Conservation (phyloP, 2,888 invertebrate genomes). For the Exephanes ischioxanthus region DNA sequence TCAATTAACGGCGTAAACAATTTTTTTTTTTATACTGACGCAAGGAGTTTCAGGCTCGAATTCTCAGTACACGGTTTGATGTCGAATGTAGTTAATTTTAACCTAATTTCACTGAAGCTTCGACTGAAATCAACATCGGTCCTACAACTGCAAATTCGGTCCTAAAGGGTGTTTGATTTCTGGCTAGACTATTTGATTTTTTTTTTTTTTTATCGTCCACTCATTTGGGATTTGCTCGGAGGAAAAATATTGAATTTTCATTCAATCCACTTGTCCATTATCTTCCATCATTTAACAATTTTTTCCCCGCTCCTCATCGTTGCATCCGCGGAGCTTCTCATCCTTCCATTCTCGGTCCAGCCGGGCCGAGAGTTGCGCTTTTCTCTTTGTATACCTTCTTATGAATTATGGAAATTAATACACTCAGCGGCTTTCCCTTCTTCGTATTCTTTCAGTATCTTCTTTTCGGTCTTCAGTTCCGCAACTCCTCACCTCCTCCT, state of each 20-base stretch:
- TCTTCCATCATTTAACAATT: conserved; percentile 52
- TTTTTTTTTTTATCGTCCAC: neutral
- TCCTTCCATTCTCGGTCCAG: conserved; percentile 22
- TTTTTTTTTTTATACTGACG: neutral
- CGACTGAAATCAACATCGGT: neutral
- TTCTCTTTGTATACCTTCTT: conserved; percentile 53
- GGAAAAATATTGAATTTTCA: conserved; percentile 40
- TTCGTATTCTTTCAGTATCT: conserved; percentile 45
- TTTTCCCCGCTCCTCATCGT: conserved; percentile 28
- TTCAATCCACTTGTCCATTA: conserved; percentile 40
- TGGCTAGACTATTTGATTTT: neutral
- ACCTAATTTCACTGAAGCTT: neutral
- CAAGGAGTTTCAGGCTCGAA: neutral
- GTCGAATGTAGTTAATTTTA: neutral
- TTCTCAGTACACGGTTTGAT: neutral
- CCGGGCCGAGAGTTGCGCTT: conserved; percentile 8
- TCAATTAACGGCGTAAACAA: neutral
- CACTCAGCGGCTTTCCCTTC: conserved; percentile 66
- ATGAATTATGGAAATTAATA: conserved; percentile 76
- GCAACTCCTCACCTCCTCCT: conserved; percentile 38
- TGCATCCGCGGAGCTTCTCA: conserved; percentile 39
- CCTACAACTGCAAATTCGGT: neutral
- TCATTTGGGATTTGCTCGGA: neutral
- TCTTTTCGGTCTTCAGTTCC: conserved; percentile 59
- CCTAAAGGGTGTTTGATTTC: neutral